These are phyloP conservation scores for Papilio machaon DNA, from an alignment of 1,140 invertebrate genomes.

Conservation along the genomic window DNA sequence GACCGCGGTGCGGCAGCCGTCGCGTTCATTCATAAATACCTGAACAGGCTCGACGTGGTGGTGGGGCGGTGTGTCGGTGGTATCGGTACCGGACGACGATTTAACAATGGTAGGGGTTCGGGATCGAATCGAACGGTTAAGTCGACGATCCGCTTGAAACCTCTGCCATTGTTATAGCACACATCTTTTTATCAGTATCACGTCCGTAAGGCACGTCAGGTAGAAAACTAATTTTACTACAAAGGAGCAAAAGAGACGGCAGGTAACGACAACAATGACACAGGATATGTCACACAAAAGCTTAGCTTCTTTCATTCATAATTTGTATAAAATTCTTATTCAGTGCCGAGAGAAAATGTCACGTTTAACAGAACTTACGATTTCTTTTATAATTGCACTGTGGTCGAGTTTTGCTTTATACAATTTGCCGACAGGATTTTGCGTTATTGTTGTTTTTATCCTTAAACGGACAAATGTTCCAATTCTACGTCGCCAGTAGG, in stretches of 20 bases:
- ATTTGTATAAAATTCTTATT: conserved; percentile 52
- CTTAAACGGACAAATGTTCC: not conserved
- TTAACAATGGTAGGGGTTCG: conserved; percentile 60
- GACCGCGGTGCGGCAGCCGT: conserved; percentile 65
- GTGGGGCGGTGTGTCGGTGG: conserved; percentile 57
- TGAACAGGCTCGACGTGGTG: conserved; percentile 55
- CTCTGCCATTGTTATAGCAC: conserved; percentile 68
- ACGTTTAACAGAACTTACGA: conserved; percentile 24
- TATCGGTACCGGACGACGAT: conserved; percentile 60
- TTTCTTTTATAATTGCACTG: conserved; percentile 22
- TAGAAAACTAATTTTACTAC: conserved; percentile 72
- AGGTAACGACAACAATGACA: conserved; percentile 65
- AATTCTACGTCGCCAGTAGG: not conserved
- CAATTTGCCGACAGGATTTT: not conserved
- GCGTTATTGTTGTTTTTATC: not conserved
- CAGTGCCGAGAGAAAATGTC: conserved; percentile 3
- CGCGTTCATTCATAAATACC: conserved; percentile 82
- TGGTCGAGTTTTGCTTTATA: conserved; percentile 3
- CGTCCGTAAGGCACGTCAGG: conserved; percentile 61
- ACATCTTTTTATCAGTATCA: conserved; percentile 68
- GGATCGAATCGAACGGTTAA: conserved; percentile 43
- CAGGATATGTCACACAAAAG: conserved; percentile 67
- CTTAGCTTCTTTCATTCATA: conserved; percentile 69
- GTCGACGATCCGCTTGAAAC: conserved; percentile 56
- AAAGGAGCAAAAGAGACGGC: conserved; percentile 56